phyloP scores from a whole-genome alignment of 2,888 invertebrate genomes.

The Encarsia formosa region DNA sequence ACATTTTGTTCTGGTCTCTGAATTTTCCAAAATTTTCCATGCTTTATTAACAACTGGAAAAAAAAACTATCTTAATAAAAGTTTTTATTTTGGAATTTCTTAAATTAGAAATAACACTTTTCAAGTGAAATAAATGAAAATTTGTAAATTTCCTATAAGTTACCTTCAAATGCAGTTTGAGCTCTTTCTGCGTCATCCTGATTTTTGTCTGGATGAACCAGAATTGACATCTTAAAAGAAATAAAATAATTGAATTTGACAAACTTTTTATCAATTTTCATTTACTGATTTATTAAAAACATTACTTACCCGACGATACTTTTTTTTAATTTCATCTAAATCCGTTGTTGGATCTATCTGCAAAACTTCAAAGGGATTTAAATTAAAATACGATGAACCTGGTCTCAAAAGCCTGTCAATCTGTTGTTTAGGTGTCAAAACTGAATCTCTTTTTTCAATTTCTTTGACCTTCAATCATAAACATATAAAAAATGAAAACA shows the following conservation, averaged over 20 bases:
- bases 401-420: conserved; percentile 92
- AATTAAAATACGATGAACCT: conserved; percentile 97
- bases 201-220: conserved; percentile 99
- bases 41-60: conserved; percentile 80
- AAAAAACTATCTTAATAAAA: conserved; percentile 1
- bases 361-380: conserved; percentile 92
- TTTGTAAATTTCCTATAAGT: conserved; percentile 23
- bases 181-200: conserved; percentile 92
- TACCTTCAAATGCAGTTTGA: conserved; percentile 83
- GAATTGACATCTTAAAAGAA: conserved; percentile 75
- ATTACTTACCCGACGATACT: conserved; percentile 73
- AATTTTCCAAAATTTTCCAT: conserved; percentile 93
- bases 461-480: conserved; percentile 80
- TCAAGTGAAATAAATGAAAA: neutral
- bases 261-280: neutral
- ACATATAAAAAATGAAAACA: conserved; percentile 7
- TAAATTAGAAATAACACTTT: conserved; percentile 6
- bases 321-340: conserved; percentile 91
- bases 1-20: conserved; percentile 88
- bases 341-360: conserved; percentile 87
- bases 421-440: conserved; percentile 94
- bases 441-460: conserved; percentile 96
- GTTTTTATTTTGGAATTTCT: neutral
- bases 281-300: neutral
- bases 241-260: conserved; percentile 47